Evolutionary conservation across 2,113 vertebrate genomes (phyloP).

Genomic region (Toxotes chatareus): DNA sequence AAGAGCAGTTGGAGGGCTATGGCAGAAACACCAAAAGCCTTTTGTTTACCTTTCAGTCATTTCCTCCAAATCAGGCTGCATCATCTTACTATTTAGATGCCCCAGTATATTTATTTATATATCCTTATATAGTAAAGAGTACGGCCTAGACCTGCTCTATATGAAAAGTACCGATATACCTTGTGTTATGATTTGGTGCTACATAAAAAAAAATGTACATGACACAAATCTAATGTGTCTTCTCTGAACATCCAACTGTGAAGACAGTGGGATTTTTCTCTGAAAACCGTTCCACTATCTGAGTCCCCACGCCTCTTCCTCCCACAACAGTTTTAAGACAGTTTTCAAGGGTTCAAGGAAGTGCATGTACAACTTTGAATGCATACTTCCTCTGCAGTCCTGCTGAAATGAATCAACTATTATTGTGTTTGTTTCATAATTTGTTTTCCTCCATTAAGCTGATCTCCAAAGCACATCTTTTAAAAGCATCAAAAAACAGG

Average conservation of each 20-base stretch:
- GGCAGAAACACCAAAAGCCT: slow-evolving; percentile 19
- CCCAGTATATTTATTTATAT: not conserved
- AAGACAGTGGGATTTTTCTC: not conserved
- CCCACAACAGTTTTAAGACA: not conserved
- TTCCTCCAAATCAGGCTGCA: slow-evolving; percentile 51
- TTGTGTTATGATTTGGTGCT: too few species aligned
- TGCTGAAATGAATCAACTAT: not conserved
- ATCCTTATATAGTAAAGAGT: too few species aligned
- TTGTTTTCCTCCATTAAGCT: not conserved
- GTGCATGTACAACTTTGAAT: not conserved
- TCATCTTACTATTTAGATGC: slow-evolving; percentile 58
- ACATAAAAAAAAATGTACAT: too few species aligned
- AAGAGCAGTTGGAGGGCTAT: slow-evolving; percentile 9
- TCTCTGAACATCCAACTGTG: slow-evolving; percentile 24
- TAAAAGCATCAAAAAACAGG: too few species aligned
- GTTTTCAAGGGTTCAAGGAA: not conserved
- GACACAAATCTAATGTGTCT: slow-evolving; percentile 22
- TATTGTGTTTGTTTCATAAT: not conserved
- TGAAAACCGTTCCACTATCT: slow-evolving; percentile 1
- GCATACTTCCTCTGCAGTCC: not conserved
- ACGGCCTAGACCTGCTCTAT: too few species aligned
- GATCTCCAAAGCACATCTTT: not conserved
- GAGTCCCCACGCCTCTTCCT: not conserved
- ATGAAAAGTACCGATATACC: too few species aligned
- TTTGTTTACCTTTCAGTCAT: slow-evolving; percentile 52